phyloP scores from a whole-genome alignment of 2,888 invertebrate genomes.

The Stenodema calcarata region DNA sequence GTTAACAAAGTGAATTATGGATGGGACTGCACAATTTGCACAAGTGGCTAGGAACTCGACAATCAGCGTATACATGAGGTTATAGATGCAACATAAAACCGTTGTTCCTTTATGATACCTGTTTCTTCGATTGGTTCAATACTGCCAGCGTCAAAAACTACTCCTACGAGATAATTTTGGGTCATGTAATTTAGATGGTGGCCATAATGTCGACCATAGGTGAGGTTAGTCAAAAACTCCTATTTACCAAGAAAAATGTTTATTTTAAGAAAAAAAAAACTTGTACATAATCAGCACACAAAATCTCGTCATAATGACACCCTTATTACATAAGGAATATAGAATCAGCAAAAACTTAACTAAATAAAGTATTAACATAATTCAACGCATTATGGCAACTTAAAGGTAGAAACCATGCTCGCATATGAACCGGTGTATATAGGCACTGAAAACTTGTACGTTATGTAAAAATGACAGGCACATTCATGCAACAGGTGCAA shows the following conservation, averaged over 20 bases:
- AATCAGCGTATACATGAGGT: too few relatives aligned
- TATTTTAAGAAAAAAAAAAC: neutral
- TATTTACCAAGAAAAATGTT: neutral
- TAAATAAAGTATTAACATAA: neutral
- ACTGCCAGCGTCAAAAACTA: too few relatives aligned
- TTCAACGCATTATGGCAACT: neutral
- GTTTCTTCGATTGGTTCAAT: too few relatives aligned
- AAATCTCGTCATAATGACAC: neutral
- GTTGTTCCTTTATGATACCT: too few relatives aligned
- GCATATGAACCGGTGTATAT: neutral
- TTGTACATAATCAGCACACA: neutral
- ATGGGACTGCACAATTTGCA: too few relatives aligned
- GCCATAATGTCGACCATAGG: too few relatives aligned
- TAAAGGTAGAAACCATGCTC: neutral
- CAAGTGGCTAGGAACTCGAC: too few relatives aligned
- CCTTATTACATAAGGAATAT: constrained; percentile 16
- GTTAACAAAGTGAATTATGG: too few relatives aligned
- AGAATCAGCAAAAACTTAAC: neutral
- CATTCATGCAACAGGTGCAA: neutral
- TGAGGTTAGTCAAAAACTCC: neutral
- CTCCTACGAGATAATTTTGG: too few relatives aligned
- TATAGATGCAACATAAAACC: too few relatives aligned
- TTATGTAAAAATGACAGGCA: neutral
- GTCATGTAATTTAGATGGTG: too few relatives aligned
- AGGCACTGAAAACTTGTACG: neutral